Conservation (phyloP, 2,888 invertebrate genomes). For the Agrotis ipsilon region DNA sequence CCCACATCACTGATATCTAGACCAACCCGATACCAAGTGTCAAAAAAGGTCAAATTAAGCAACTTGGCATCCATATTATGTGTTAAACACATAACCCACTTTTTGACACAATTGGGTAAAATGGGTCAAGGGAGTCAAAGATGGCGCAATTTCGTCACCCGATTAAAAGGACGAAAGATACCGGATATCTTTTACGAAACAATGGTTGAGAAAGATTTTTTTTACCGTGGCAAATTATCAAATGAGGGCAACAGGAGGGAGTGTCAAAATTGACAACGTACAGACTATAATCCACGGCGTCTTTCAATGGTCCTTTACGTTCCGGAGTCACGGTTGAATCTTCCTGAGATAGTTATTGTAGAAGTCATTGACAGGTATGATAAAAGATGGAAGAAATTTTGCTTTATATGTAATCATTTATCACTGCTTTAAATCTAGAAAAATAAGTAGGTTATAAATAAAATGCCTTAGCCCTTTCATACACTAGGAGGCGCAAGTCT, state of each 20-base stretch:
- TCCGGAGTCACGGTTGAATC: too few species aligned
- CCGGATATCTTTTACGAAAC: constrained; percentile 17
- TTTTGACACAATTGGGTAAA: constrained; percentile 27
- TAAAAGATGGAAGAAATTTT: not conserved
- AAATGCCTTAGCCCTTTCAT: too few species aligned
- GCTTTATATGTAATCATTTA: too few species aligned
- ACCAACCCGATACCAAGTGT: not conserved
- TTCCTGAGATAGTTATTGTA: not conserved
- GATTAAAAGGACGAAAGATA: constrained; percentile 40
- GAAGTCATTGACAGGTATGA: not conserved
- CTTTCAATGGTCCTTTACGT: too few species aligned
- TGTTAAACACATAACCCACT: constrained; percentile 29
- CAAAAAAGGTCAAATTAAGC: constrained; percentile 15
- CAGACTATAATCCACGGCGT: too few species aligned
- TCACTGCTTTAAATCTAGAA: too few species aligned
- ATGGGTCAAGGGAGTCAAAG: constrained; percentile 38
- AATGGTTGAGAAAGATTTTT: constrained; percentile 4
- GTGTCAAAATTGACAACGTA: too few species aligned
- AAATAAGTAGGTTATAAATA: too few species aligned
- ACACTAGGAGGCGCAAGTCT: too few species aligned
- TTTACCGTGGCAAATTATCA: too few species aligned
- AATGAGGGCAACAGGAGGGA: too few species aligned
- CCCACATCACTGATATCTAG: not conserved
- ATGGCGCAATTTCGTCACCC: constrained; percentile 21
- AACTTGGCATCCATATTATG: constrained; percentile 33